Conservation (phyloP, 2,797 vertebrate genomes). For the Crax fasciolata region DNA sequence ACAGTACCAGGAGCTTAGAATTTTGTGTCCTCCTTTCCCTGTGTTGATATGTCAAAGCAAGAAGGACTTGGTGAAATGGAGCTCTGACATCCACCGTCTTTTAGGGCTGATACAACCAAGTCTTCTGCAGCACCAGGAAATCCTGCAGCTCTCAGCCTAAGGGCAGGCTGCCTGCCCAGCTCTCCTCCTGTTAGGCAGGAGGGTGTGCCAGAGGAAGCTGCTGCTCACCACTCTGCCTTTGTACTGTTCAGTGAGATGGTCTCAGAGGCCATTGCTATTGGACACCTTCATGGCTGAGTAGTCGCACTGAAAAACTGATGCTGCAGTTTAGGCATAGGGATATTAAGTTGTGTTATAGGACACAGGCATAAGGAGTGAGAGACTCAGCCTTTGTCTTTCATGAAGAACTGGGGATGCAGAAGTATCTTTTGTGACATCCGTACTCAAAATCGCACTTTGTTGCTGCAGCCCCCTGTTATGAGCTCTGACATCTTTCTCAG, state of each 20-base stretch:
- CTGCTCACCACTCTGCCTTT: background rate
- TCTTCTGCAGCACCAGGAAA: background rate
- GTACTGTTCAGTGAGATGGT: background rate
- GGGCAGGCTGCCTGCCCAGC: background rate
- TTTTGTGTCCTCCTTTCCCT: background rate
- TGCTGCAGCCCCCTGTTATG: background rate
- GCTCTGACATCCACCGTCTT: background rate
- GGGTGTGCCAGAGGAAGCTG: background rate
- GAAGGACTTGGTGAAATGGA: background rate
- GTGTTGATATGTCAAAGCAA: background rate
- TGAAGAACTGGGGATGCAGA: background rate
- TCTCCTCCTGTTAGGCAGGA: background rate
- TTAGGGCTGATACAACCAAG: background rate
- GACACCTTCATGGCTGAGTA: background rate
- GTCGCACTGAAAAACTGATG: background rate
- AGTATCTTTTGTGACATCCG: background rate
- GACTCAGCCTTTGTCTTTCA: background rate
- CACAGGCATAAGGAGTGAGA: background rate
- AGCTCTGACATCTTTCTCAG: background rate
- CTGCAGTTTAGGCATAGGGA: background rate
- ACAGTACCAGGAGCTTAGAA: background rate
- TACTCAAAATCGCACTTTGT: background rate
- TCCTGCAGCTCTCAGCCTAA: background rate
- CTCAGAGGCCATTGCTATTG: background rate
- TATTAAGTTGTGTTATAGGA: background rate